These are phyloP conservation scores for Archocentrus centrarchus DNA, from an alignment of 2,113 vertebrate genomes.

Conservation along the genomic window DNA sequence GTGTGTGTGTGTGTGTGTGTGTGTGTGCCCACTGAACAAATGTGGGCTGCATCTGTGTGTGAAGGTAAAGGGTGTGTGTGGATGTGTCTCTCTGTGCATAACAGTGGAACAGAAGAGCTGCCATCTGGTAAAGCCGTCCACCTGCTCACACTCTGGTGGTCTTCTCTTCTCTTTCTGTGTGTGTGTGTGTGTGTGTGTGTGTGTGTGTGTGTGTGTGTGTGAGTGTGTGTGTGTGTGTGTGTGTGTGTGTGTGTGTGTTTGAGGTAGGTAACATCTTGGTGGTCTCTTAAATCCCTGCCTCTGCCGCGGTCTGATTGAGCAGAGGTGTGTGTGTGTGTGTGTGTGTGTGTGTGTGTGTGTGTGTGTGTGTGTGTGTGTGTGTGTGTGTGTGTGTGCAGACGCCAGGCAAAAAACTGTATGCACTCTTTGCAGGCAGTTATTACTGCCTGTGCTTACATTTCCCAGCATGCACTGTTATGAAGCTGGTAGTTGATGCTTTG, in stretches of 20 bases:
- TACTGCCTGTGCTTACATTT: background rate
- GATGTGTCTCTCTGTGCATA: constrained; percentile 11
- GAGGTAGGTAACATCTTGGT: background rate
- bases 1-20: background rate
- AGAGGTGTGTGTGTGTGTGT: background rate
- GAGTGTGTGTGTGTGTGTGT: background rate
- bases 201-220: background rate
- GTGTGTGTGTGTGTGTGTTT: background rate
- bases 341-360: no score
- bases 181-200: background rate
- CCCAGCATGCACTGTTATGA: constrained; percentile 3
- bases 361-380: no score
- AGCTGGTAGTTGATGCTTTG: background rate
- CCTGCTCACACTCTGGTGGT: constrained; percentile 64
- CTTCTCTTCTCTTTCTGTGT: constrained; percentile 7
- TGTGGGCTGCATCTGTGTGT: constrained; percentile 13
- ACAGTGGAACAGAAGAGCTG: constrained; percentile 56
- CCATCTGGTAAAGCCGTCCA: constrained; percentile 68
- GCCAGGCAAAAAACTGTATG: background rate
- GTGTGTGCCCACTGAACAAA: background rate
- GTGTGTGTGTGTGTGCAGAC: background rate
- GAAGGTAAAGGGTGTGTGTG: constrained; percentile 10
- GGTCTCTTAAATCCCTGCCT: constrained; percentile 1
- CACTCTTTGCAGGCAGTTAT: no score
- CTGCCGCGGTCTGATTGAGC: background rate